A percentile compares a stretch with the other conserved stretches of the same genome.
Evolutionary conservation across 2,113 vertebrate species (phyloP).

Genomic region (Dipodomys stephensi): DNA sequence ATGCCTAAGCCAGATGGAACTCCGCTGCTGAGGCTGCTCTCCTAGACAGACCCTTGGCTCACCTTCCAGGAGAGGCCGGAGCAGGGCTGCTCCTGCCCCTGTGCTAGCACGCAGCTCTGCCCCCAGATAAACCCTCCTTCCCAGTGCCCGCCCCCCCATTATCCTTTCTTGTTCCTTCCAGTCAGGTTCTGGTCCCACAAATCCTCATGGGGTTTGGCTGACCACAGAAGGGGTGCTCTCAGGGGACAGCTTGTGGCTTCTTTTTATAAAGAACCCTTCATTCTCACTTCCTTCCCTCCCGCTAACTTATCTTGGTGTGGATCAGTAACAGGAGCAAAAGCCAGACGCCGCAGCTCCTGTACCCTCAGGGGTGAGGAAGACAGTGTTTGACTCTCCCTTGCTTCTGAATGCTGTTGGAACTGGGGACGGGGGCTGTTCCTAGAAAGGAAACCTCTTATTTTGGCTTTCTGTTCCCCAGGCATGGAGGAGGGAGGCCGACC

Average conservation of each 20-base stretch:
- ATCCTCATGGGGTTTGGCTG: constrained; percentile 32
- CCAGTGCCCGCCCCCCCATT: background rate
- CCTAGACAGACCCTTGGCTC: background rate
- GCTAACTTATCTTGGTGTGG: constrained; percentile 73
- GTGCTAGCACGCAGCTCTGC: background rate
- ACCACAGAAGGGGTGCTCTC: background rate
- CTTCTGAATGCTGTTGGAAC: constrained; percentile 80
- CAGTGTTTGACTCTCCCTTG: constrained; percentile 51
- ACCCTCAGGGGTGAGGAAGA: constrained; percentile 60
- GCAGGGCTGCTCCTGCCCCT: background rate
- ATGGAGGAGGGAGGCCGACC: constrained; percentile 44
- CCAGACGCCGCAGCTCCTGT: constrained; percentile 80
- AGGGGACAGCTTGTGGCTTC: constrained; percentile 18
- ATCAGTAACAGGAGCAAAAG: constrained; percentile 62
- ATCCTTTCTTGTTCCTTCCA: background rate
- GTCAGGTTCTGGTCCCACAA: constrained; percentile 16
- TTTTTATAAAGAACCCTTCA: constrained; percentile 74
- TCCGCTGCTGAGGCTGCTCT: background rate
- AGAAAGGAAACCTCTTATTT: constrained; percentile 64
- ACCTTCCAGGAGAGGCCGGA: background rate
- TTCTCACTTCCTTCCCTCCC: constrained; percentile 78
- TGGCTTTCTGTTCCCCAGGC: constrained; percentile 47
- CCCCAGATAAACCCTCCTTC: background rate
- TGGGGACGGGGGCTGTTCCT: constrained; percentile 67
- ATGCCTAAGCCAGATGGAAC: background rate